Base-by-base conservation (phyloP, 2,797 vertebrate genomes). In the Brachymystax lenok region DNA sequence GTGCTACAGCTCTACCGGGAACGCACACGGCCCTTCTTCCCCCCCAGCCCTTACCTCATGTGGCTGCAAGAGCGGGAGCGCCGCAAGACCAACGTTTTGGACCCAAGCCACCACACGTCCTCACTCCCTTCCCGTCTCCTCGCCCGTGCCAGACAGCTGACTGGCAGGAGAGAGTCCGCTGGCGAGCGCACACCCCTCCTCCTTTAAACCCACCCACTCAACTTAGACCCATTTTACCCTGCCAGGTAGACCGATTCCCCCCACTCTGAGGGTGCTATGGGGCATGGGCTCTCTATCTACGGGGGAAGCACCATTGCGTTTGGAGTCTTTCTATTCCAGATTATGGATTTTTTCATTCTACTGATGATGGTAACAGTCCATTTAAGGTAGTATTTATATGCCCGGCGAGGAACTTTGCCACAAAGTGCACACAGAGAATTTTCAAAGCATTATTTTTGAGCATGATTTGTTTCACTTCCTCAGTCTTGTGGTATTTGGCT, bases 161-260 rank as follows among this genome's bases (percentile, higher is more conserved):
- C 95, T 52, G 89, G 35, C 54, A 92, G 90, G 28, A 84, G 83
- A 2, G 96, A 95, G 80, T 86, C 94, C 0, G 91, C 91, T 0
- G 97, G 96, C 0, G 98, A 99, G 77, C 95, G 96, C 88, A 99
- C 98, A 0, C 98, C 98, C 0, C 88, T 99, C 69, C 96, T 99
- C 8, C 90, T 99, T 1, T 99, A 84, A 92, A 30, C 17, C 17
- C 52, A 2, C 2, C 35, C 28, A 12, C 1, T 21, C 35, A 1
- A n/a, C 17, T 6, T 40, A 30, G 51, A 35, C 61, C 24, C 6
- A 56, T 40, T 27, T 68, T 27, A 40, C 46, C 30, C 16, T 51
- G 21, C 35, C 68, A 69, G 30, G 68, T 69, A n/a, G 17, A 69
- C 5, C 3, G 68, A 40, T 40, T 8, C 35, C 10, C 17, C 64